Evolutionary conservation across 2,888 invertebrate genomes (phyloP).

Genomic region (Tridacna crocea): DNA sequence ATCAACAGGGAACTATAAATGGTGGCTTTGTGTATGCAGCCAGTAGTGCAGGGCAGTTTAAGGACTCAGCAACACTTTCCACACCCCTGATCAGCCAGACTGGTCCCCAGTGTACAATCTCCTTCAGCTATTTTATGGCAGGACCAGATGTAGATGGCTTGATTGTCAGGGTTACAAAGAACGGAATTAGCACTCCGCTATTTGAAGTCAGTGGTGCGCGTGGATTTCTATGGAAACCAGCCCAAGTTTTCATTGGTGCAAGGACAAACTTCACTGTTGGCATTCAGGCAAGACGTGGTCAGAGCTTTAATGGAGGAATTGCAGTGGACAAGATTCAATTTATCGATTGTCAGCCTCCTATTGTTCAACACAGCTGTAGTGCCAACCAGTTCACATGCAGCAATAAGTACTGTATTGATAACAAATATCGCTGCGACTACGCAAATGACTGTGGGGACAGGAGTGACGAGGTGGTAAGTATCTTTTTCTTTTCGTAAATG

Average conservation of each 20-base stretch:
- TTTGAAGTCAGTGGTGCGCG: constrained; percentile 65
- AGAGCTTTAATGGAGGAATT: constrained; percentile 69
- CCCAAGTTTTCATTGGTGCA: constrained; percentile 71
- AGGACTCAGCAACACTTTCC: constrained; percentile 66
- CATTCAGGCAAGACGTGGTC: constrained; percentile 70
- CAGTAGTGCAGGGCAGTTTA: constrained; percentile 68
- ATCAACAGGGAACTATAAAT: constrained; percentile 31
- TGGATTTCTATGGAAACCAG: constrained; percentile 66
- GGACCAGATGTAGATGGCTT: constrained; percentile 69
- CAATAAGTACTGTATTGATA: constrained; percentile 73
- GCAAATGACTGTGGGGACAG: constrained; percentile 78
- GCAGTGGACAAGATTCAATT: constrained; percentile 75
- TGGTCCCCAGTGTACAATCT: constrained; percentile 75
- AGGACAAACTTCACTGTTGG: constrained; percentile 59
- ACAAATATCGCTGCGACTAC: constrained; percentile 73
- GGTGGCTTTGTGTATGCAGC: constrained; percentile 75
- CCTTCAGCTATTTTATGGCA: constrained; percentile 73
- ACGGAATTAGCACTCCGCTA: constrained; percentile 52
- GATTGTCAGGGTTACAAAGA: constrained; percentile 54
- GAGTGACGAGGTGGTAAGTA: constrained; percentile 76
- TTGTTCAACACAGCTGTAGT: constrained; percentile 46
- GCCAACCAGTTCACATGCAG: constrained; percentile 64
- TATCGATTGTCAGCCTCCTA: constrained; percentile 72
- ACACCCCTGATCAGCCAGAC: constrained; percentile 65
- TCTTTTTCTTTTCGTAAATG: neutral